Evolutionary conservation across 1,140 invertebrate species (phyloP).

Genomic region (Coboldia fuscipes): DNA sequence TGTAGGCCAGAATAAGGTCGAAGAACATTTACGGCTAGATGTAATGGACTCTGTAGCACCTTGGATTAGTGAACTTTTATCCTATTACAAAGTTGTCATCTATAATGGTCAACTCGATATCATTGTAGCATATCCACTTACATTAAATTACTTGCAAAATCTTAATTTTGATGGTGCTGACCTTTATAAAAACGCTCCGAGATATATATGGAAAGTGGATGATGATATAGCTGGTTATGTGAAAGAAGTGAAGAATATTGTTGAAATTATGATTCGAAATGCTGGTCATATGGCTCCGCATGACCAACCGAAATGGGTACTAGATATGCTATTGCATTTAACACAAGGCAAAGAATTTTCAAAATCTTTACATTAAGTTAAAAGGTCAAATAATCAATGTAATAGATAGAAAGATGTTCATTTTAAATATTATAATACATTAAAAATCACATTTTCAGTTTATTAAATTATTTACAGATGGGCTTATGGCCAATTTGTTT

Average conservation of each 20-base stretch:
- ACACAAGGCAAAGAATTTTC: constrained; percentile 33
- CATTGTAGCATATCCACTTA: constrained; percentile 59
- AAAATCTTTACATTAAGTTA: constrained; percentile 3
- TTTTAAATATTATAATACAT: too few species aligned
- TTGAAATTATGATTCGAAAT: constrained; percentile 57
- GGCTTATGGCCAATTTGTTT: too few species aligned
- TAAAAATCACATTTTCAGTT: too few species aligned
- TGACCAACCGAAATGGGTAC: constrained; percentile 58
- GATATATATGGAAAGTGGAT: constrained; percentile 45
- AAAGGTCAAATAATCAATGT: too few species aligned
- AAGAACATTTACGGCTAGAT: constrained; percentile 47
- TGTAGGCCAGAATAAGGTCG: constrained; percentile 28
- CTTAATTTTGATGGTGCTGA: constrained; percentile 42
- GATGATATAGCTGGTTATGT: constrained; percentile 55
- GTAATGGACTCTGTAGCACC: constrained; percentile 63
- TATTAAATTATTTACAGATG: too few species aligned
- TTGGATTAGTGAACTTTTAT: constrained; percentile 45
- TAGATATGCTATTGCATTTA: constrained; percentile 56
- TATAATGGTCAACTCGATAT: constrained; percentile 75
- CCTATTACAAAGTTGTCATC: constrained; percentile 41
- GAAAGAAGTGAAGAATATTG: constrained; percentile 45
- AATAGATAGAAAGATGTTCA: too few species aligned
- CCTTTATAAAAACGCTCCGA: constrained; percentile 36
- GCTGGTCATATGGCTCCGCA: constrained; percentile 68
- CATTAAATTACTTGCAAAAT: constrained; percentile 43